Conservation (phyloP, 2,797 vertebrate species). For the Parauchenoglanis punctatus region DNA sequence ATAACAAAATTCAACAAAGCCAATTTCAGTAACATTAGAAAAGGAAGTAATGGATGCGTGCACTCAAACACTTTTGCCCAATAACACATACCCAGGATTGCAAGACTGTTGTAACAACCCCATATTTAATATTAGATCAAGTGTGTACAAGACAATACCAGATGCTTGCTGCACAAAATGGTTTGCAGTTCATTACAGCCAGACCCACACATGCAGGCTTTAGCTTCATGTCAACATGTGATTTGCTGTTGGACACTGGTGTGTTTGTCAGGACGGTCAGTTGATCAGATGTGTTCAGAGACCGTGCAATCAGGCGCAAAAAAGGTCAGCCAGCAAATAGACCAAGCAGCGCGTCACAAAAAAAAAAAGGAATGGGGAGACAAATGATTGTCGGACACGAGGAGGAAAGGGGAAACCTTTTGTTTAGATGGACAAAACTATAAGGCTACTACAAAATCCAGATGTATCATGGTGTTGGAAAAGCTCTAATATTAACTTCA, state of each 20-base stretch:
- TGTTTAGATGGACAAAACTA: background rate
- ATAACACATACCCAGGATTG: too few relatives aligned
- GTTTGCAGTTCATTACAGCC: background rate
- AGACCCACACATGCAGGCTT: background rate
- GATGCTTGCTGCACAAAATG: background rate
- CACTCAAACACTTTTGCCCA: background rate
- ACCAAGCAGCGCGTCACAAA: background rate
- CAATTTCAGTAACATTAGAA: background rate
- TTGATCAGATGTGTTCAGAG: background rate
- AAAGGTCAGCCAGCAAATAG: background rate
- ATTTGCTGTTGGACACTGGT: background rate
- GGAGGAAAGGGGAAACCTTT: background rate
- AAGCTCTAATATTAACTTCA: background rate
- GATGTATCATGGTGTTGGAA: background rate
- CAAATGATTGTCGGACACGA: background rate
- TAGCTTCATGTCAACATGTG: background rate
- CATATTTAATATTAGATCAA: background rate
- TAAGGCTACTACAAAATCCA: background rate
- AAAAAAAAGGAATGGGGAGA: background rate
- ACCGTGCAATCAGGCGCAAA: background rate
- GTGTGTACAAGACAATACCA: too few relatives aligned
- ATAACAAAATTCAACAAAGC: background rate
- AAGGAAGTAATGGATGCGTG: background rate
- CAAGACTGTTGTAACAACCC: too few relatives aligned
- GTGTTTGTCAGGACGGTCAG: background rate